Evolutionary conservation across 1,140 invertebrate genomes (phyloP).

Genomic region (Drosophila bocqueti): DNA sequence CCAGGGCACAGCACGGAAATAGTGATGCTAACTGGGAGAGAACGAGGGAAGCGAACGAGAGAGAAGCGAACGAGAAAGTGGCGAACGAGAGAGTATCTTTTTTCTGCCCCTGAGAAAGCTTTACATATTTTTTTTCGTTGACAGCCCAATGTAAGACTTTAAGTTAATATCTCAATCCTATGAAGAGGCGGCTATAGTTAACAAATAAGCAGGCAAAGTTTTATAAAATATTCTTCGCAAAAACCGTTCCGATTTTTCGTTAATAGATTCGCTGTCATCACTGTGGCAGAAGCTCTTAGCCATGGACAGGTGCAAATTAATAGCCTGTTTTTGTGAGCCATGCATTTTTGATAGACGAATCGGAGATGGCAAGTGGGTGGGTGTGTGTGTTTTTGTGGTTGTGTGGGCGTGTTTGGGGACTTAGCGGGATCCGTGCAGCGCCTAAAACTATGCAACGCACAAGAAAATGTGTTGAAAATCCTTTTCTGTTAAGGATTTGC

Average conservation of each 20-base stretch:
- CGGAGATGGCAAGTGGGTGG: conserved; percentile 1
- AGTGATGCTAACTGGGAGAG: neutral
- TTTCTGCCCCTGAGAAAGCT: too few species aligned
- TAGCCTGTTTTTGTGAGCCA: conserved; percentile 55
- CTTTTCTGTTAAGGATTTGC: conserved; percentile 71
- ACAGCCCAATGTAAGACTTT: too few species aligned
- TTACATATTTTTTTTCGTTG: too few species aligned
- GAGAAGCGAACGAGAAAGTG: too few species aligned
- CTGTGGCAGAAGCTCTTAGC: conserved; percentile 2
- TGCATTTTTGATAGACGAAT: conserved; percentile 45
- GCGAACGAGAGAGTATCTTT: too few species aligned
- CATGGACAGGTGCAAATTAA: conserved; percentile 40
- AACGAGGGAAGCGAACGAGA: too few species aligned
- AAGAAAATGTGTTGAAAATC: conserved; percentile 73
- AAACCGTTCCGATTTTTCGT: neutral
- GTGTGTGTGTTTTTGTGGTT: neutral
- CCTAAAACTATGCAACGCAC: conserved; percentile 74
- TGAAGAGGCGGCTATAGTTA: too few species aligned
- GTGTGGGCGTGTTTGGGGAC: conserved; percentile 14
- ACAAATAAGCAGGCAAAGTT: too few species aligned
- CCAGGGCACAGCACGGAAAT: neutral
- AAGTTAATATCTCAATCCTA: too few species aligned
- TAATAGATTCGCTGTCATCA: conserved; percentile 5
- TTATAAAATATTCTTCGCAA: too few species aligned
- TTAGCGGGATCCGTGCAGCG: conserved; percentile 53